Evolutionary conservation across 2,888 invertebrate species (phyloP).

Genomic region (Colletes collaris): DNA sequence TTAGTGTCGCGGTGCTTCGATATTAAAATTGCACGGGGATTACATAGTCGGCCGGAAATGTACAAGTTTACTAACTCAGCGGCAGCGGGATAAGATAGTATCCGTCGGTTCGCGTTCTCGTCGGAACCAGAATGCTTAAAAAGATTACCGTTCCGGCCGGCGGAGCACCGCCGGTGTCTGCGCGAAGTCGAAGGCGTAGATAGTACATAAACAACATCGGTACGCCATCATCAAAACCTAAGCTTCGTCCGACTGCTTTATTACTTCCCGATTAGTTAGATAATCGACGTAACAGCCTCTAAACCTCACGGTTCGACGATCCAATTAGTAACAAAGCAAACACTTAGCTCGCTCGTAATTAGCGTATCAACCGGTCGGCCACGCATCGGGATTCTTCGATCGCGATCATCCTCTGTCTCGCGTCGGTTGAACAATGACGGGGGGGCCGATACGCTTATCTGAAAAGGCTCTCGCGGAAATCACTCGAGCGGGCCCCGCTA

Average conservation of each 20-base stretch:
- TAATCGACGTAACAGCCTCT: constrained; percentile 27
- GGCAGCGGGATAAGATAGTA: constrained; percentile 1
- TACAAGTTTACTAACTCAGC: constrained; percentile 23
- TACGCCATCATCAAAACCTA: neutral
- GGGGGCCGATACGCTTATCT: neutral
- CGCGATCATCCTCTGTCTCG: neutral
- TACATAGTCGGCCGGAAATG: constrained; percentile 15
- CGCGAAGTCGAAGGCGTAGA: neutral
- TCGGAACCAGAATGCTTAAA: constrained; percentile 7
- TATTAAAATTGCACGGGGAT: neutral
- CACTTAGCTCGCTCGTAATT: constrained; percentile 27
- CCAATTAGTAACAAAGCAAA: constrained; percentile 48
- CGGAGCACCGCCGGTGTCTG: constrained; percentile 1
- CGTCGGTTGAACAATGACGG: neutral
- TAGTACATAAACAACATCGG: constrained; percentile 1
- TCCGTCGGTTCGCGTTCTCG: constrained; percentile 10
- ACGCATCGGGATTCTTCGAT: constrained; percentile 19
- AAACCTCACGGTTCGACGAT: constrained; percentile 23
- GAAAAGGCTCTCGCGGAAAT: neutral
- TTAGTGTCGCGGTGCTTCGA: no score
- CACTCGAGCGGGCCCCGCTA: neutral
- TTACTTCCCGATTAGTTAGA: constrained; percentile 46
- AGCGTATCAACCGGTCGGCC: constrained; percentile 13
- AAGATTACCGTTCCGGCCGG: constrained; percentile 19
- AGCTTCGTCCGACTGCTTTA: constrained; percentile 27